Base-by-base conservation (phyloP, 2,113 vertebrate species). In the Caretta caretta region DNA sequence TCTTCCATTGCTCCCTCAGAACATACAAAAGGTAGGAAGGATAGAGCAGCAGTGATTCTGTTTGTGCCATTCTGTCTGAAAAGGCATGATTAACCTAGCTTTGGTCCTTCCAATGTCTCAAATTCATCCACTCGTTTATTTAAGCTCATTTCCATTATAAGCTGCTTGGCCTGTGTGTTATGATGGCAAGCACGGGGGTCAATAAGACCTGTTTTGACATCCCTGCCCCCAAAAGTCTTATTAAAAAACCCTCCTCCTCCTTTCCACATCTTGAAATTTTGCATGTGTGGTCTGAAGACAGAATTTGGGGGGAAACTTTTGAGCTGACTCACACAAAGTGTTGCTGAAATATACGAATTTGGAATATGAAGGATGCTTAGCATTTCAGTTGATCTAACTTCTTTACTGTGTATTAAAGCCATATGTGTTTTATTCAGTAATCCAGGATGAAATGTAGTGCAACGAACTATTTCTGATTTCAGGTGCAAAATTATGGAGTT, bases 401-500 rank as follows among this genome's bases (percentile, higher is more conserved):
- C 83, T 92, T 54, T 75, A 42, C 24, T 20, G 19, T 75, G 10
- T 42, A 75, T 75, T 42, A 42, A 65, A 75, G 38, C n/a, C 24
- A 46, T 46, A 25, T 75, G 38, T 75, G 38, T 25, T 75, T 75
- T 53, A 24, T 91, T 90, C 42, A 81, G 57, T 25, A 57, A 57
- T 57, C 25, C 10, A 1, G 56, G 10, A 29, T 48, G 35, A 91
- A 89, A 84, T 72, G 17, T 83, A 35, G 14, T 31, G 1, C 59
- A 13, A 27, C 87, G 10, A 56, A 78, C 83, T 88, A 4, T 80
- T 87, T 85, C 35, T 27, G 38, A 91, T 85, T 96, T 69, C 92
- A 79, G 38, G 51, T 51, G 79, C 31, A 25, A 72, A 87, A 90
- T 38, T 46, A 95, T 16, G 54, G 76, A 42, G 29, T 62, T 65